Evolutionary conservation across 2,888 invertebrate genomes (phyloP).

Genomic region (Chloroclysta siterata): DNA sequence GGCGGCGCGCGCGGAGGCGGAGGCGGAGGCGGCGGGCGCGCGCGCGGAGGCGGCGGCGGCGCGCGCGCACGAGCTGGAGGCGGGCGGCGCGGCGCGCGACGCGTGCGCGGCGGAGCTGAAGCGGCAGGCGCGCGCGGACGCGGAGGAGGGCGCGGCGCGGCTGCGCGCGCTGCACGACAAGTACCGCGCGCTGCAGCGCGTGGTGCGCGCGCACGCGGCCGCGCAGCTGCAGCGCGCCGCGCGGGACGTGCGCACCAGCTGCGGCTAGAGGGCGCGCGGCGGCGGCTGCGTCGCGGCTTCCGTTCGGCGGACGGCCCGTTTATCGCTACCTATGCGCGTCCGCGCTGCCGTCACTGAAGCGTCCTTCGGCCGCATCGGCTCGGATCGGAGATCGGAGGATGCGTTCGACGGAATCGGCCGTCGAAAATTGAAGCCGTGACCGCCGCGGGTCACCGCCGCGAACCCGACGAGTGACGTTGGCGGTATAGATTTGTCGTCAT

Average conservation of each 20-base stretch:
- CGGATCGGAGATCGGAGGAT: no score
- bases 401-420: no score
- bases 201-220: constrained; percentile 78
- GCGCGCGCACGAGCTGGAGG: constrained; percentile 80
- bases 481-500: no score
- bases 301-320: no score
- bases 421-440: no score
- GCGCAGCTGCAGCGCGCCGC: constrained; percentile 53
- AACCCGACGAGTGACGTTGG: no score
- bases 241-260: constrained; percentile 5
- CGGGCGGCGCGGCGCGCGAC: constrained; percentile 61
- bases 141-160: constrained; percentile 86
- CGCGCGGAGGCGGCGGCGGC: constrained; percentile 74
- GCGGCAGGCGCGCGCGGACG: constrained; percentile 77
- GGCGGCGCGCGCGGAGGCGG: constrained; percentile 69
- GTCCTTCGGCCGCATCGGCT: no score
- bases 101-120: constrained; percentile 59
- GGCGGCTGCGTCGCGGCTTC: no score
- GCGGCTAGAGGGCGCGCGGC: background rate
- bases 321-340: no score
- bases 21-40: constrained; percentile 70
- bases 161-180: constrained; percentile 85
- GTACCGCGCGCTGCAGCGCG: constrained; percentile 83
- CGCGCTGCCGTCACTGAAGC: no score
- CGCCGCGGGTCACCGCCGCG: no score